Percentiles rank a stretch among this genome's conserved stretches.
Evolutionary conservation across 2,888 invertebrate species (phyloP).

Genomic region (Aelia acuminata): DNA sequence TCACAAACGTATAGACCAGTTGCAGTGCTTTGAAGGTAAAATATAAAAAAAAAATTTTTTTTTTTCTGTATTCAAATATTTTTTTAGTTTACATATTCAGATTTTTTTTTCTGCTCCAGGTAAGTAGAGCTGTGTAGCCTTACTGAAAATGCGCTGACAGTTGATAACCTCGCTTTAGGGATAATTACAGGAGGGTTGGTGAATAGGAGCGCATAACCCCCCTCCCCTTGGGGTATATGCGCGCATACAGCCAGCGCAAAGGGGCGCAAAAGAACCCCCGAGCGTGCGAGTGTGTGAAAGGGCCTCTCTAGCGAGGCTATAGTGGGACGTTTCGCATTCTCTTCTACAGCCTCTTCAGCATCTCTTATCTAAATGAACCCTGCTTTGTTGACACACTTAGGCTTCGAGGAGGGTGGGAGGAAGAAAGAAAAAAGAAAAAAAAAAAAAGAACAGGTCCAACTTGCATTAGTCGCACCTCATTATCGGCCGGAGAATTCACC

Average conservation of each 20-base stretch:
- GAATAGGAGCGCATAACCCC: conserved; percentile 12
- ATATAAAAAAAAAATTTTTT: too few relatives aligned
- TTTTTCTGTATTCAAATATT: too few relatives aligned
- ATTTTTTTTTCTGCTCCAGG: not conserved
- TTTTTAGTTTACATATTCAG: not conserved
- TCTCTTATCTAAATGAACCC: conserved; percentile 55
- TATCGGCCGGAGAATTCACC: not conserved
- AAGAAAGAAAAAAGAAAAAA: not conserved
- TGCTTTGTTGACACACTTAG: conserved; percentile 54
- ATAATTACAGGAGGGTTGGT: not conserved
- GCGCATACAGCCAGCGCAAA: not conserved
- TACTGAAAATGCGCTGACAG: not conserved
- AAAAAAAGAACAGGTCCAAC: not conserved
- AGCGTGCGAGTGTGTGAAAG: conserved; percentile 33
- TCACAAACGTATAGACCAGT: too few relatives aligned
- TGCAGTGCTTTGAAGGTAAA: too few relatives aligned
- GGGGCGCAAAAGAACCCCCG: not conserved
- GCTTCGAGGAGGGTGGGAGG: not conserved
- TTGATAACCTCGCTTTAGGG: conserved; percentile 16
- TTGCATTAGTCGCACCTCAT: conserved; percentile 41
- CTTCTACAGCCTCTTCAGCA: conserved; percentile 11
- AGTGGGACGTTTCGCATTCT: conserved; percentile 52
- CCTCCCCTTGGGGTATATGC: not conserved
- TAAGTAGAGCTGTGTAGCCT: not conserved
- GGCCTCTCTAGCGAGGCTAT: conserved; percentile 24